phyloP scores from a whole-genome alignment of 2,797 vertebrate genomes.

The Xenops minutus region DNA sequence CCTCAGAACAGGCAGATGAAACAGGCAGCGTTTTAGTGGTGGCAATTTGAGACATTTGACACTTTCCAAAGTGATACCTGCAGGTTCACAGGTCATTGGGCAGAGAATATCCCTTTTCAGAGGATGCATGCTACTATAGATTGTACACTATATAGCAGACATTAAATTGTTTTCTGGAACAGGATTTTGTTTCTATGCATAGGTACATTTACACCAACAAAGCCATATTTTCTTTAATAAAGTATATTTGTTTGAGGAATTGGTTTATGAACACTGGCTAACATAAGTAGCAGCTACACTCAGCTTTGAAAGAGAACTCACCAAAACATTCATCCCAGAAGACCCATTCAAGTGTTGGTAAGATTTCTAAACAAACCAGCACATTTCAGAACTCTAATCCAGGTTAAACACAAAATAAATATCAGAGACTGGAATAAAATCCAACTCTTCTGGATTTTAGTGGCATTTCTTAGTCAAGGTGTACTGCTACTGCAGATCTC shows the following conservation, averaged over 20 bases:
- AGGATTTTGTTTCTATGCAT: neutral
- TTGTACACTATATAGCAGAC: neutral
- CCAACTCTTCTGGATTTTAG: neutral
- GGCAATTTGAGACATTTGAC: neutral
- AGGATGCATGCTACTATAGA: neutral
- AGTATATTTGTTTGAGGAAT: neutral
- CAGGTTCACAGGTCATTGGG: neutral
- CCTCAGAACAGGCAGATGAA: neutral
- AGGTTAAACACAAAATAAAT: neutral
- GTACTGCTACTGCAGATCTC: neutral
- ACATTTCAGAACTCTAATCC: neutral
- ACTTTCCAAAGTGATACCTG: neutral
- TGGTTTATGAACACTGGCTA: neutral
- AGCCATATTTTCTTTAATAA: neutral
- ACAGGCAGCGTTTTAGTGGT: neutral
- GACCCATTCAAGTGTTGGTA: neutral
- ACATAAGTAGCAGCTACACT: neutral
- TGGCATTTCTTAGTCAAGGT: neutral
- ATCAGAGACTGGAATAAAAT: neutral
- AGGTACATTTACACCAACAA: neutral
- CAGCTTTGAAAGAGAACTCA: neutral
- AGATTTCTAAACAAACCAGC: neutral
- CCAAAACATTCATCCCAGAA: neutral
- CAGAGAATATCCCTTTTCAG: neutral
- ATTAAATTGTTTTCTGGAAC: neutral